Conservation (phyloP, 1,140 invertebrate species). For the Orchesella cincta region DNA sequence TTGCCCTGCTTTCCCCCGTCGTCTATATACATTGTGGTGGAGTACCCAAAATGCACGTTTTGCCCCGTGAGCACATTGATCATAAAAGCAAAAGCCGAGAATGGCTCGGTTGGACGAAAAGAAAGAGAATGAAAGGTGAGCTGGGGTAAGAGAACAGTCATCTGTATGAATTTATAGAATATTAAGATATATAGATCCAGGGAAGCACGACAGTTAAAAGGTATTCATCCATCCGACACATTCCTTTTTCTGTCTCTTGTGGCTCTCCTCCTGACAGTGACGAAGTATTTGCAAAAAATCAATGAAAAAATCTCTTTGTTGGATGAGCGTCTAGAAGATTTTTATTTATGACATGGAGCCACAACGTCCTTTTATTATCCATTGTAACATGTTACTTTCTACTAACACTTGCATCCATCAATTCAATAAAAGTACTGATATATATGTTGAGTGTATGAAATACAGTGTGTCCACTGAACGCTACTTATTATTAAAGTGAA, state of each 20-base stretch:
- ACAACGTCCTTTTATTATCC: not conserved
- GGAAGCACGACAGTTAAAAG: not conserved
- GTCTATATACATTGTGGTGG: not conserved
- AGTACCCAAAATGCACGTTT: not conserved
- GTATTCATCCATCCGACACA: conserved; percentile 7
- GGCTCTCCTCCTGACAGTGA: conserved; percentile 12
- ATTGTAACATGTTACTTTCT: not conserved
- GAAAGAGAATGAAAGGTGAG: conserved; percentile 2
- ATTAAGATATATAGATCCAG: conserved; percentile 20
- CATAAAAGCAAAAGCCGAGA: not conserved
- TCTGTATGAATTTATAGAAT: not conserved
- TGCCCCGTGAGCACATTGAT: not conserved
- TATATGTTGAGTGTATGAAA: too few relatives aligned
- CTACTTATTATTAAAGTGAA: too few relatives aligned
- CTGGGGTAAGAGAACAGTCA: not conserved
- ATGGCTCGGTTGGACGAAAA: not conserved
- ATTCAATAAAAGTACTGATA: not conserved
- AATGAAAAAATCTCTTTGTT: not conserved
- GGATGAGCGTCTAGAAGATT: not conserved
- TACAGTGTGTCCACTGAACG: too few relatives aligned
- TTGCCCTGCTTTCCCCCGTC: not conserved
- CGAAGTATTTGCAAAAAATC: conserved; percentile 24
- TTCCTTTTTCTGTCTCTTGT: conserved; percentile 17
- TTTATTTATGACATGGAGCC: not conserved
- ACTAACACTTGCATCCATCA: not conserved